A percentile compares a stretch with the other conserved stretches of the same genome.
Evolutionary conservation across 2,888 invertebrate species (phyloP).

Genomic region (Ernsta delagoae): DNA sequence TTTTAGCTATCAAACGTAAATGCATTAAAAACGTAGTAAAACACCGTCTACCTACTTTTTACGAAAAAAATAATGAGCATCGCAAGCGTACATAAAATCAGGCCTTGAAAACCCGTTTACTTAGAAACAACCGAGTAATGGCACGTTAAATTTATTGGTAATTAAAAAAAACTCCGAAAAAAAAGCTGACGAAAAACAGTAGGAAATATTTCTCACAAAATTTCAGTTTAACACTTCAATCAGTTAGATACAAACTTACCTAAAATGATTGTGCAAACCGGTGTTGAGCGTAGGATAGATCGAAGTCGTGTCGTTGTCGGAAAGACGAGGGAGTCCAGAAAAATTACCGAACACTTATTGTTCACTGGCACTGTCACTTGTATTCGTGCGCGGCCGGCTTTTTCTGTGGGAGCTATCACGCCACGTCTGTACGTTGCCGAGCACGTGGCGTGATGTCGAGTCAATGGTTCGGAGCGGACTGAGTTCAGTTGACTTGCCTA

Average conservation of each 20-base stretch:
- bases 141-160: background rate
- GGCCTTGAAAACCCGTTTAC: slow-evolving; percentile 24
- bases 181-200: no score
- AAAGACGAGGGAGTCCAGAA: slow-evolving; percentile 59
- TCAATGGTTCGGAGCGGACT: slow-evolving; percentile 72
- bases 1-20: background rate
- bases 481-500: slow-evolving; percentile 42
- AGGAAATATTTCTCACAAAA: no score
- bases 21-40: slow-evolving; percentile 10
- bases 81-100: slow-evolving; percentile 19
- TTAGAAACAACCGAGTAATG: slow-evolving; percentile 1
- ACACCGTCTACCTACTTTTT: slow-evolving; percentile 19
- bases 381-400: slow-evolving; percentile 65
- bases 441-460: slow-evolving; percentile 60
- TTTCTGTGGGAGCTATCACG: slow-evolving; percentile 63
- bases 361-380: slow-evolving; percentile 79
- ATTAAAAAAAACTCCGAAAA: background rate
- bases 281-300: slow-evolving; percentile 39
- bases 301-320: slow-evolving; percentile 60
- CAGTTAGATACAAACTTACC: slow-evolving; percentile 41
- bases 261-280: slow-evolving; percentile 60
- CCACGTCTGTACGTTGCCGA: slow-evolving; percentile 51
- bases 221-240: background rate
- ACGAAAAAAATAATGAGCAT: slow-evolving; percentile 14
- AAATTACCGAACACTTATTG: slow-evolving; percentile 64